Conservation (phyloP, 1,140 invertebrate genomes). For the Lethrus apterus region DNA sequence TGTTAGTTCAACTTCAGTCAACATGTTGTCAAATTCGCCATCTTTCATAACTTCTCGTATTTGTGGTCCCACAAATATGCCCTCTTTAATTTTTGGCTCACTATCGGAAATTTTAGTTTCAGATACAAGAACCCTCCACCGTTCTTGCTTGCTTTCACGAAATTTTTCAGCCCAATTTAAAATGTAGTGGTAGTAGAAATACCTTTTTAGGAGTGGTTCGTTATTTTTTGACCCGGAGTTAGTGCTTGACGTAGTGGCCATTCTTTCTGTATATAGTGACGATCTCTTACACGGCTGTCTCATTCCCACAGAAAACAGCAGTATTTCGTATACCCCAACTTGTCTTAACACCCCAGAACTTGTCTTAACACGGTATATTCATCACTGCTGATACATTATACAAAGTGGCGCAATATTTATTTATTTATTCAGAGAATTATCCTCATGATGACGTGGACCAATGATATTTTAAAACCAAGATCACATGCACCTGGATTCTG, state of each 20-base stretch:
- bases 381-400: too few species aligned
- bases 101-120: not conserved
- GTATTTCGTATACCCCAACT: not conserved
- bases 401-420: too few species aligned
- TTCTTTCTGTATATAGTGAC: slow-evolving; percentile 33
- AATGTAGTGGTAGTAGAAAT: slow-evolving; percentile 35
- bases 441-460: too few species aligned
- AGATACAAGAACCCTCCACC: slow-evolving; percentile 7
- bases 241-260: slow-evolving; percentile 33
- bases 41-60: slow-evolving; percentile 1
- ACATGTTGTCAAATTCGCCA: not conserved
- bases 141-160: slow-evolving; percentile 36
- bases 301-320: slow-evolving; percentile 6
- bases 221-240: slow-evolving; percentile 22
- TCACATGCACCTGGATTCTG: too few species aligned
- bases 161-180: slow-evolving; percentile 40
- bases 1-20: not conserved
- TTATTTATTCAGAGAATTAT: too few species aligned
- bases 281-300: too few species aligned
- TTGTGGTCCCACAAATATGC: slow-evolving; percentile 12
- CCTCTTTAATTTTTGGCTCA: slow-evolving; percentile 7
- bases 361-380: too few species aligned
- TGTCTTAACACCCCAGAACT: too few species aligned
- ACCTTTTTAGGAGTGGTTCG: slow-evolving; percentile 30
- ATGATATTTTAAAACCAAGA: too few species aligned